Percentiles rank a stretch among this genome's conserved stretches.
Conservation (phyloP, 2,113 vertebrate species). For the Cyanoderma ruficeps region DNA sequence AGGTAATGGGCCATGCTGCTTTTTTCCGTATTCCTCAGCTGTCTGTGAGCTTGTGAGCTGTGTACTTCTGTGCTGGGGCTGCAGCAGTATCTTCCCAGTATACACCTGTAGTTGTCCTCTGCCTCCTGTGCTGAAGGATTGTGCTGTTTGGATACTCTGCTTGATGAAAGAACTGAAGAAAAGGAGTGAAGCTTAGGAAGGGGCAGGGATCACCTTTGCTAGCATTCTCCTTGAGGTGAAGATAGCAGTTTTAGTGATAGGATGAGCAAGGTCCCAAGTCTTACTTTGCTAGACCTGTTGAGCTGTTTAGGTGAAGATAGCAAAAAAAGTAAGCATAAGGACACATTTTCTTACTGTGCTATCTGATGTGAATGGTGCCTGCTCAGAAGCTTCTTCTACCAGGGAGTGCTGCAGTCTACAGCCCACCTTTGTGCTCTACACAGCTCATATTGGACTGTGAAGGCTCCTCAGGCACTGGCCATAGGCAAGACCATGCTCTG, state of each 20-base stretch:
- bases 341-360: neutral
- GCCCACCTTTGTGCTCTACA: rapidly evolving
- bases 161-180: neutral
- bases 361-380: neutral
- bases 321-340: neutral
- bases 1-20: neutral
- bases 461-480: neutral
- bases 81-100: neutral
- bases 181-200: neutral
- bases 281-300: neutral
- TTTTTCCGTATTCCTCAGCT: neutral
- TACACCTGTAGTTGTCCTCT: neutral
- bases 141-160: neutral
- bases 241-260: neutral
- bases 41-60: neutral
- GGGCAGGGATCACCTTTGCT: neutral
- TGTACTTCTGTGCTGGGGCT: neutral
- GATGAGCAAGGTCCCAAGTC: neutral
- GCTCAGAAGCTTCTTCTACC: neutral
- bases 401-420: neutral
- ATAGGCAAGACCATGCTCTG: rapidly evolving
- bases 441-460: rapidly evolving
- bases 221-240: neutral
- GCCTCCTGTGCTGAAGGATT: neutral
- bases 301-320: neutral